phyloP scores from a whole-genome alignment of 2,113 vertebrate species.

The Orthochromis indermauri region DNA sequence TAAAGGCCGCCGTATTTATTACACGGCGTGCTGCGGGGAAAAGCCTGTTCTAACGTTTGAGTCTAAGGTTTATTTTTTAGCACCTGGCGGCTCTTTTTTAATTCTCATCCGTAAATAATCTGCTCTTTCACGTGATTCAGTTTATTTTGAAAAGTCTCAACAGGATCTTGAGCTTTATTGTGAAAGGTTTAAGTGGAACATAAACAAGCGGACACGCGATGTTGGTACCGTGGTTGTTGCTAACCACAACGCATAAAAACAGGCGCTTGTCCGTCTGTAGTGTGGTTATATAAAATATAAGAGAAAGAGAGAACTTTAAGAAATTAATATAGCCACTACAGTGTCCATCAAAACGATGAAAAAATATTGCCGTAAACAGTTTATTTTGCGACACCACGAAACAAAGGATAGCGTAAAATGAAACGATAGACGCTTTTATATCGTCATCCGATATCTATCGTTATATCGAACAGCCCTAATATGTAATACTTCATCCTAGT shows the following conservation, averaged over 20 bases:
- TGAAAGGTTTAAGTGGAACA: neutral
- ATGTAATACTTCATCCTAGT: neutral
- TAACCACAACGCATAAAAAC: neutral
- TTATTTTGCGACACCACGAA: neutral
- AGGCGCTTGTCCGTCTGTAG: rapidly evolving
- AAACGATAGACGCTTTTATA: neutral
- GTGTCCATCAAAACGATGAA: neutral
- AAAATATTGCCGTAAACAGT: neutral
- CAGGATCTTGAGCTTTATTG: neutral
- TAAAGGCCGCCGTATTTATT: too few relatives aligned
- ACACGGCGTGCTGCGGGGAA: rapidly evolving
- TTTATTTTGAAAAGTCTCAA: neutral
- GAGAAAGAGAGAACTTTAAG: rapidly evolving
- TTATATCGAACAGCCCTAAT: neutral
- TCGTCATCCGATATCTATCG: neutral
- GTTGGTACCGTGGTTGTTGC: neutral
- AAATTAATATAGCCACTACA: rapidly evolving
- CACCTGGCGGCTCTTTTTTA: rapidly evolving
- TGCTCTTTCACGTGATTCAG: neutral
- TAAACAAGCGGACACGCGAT: rapidly evolving
- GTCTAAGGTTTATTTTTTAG: neutral
- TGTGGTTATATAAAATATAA: rapidly evolving
- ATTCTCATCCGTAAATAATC: rapidly evolving
- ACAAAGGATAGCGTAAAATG: rapidly evolving
- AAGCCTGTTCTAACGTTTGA: neutral